phyloP scores from a whole-genome alignment of 2,888 invertebrate species.

The Dorcus parallelipipedus region DNA sequence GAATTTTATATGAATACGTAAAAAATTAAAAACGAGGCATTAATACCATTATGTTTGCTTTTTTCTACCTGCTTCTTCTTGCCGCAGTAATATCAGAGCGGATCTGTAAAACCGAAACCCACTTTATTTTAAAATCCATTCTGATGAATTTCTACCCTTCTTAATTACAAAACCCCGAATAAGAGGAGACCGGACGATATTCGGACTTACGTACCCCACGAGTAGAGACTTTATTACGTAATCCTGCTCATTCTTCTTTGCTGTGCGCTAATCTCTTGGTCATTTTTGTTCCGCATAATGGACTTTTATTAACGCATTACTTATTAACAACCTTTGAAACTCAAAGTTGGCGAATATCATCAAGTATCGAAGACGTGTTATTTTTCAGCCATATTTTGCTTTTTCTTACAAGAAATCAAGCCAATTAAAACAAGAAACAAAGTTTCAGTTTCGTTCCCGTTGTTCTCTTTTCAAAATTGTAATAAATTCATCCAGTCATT shows the following conservation, averaged over 20 bases:
- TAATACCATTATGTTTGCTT: conserved; percentile 25
- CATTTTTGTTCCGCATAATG: conserved; percentile 28
- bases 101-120: conserved; percentile 36
- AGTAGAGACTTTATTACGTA: conserved; percentile 14
- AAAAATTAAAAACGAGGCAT: conserved; percentile 20
- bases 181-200: conserved; percentile 6
- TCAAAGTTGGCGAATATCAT: too few species aligned
- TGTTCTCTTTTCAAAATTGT: too few species aligned
- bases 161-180: conserved; percentile 40
- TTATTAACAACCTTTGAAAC: conserved; percentile 12
- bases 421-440: too few species aligned
- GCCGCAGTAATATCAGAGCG: conserved; percentile 12
- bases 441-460: too few species aligned
- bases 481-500: too few species aligned
- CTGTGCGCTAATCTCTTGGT: conserved; percentile 24
- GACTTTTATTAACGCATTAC: conserved; percentile 30
- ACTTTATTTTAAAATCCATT: conserved; percentile 45
- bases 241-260: conserved; percentile 19
- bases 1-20: conserved; percentile 16
- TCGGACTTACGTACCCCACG: conserved; percentile 14
- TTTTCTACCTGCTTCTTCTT: conserved; percentile 20
- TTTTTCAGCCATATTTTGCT: too few species aligned
- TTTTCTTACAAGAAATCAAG: too few species aligned
- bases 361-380: too few species aligned
- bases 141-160: conserved; percentile 48